phyloP scores from a whole-genome alignment of 1,140 invertebrate species.

The Formica selysi region DNA sequence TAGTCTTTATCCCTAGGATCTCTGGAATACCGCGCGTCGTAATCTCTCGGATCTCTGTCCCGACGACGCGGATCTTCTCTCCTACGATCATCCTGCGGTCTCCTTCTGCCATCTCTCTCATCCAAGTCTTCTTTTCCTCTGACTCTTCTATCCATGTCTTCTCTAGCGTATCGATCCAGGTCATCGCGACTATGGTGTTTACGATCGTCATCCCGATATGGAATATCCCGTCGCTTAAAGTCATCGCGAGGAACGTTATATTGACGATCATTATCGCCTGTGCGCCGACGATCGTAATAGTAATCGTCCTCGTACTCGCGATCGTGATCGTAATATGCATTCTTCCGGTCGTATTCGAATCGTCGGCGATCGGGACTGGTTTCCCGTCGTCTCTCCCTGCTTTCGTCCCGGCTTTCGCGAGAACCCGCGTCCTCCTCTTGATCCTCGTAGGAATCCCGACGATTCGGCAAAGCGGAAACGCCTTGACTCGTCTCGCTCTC shows the following conservation, averaged over 20 bases:
- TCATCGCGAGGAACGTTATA: slow-evolving; percentile 82
- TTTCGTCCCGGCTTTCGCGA: slow-evolving; percentile 82
- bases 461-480: slow-evolving; percentile 76
- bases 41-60: slow-evolving; percentile 79
- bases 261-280: slow-evolving; percentile 82
- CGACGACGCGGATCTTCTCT: slow-evolving; percentile 77
- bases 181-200: slow-evolving; percentile 82
- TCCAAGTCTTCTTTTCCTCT: slow-evolving; percentile 83
- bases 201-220: slow-evolving; percentile 82
- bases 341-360: slow-evolving; percentile 82
- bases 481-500: slow-evolving; percentile 75
- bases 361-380: slow-evolving; percentile 80
- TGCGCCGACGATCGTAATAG: slow-evolving; percentile 85
- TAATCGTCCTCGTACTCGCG: slow-evolving; percentile 85
- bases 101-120: slow-evolving; percentile 82
- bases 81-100: slow-evolving; percentile 78
- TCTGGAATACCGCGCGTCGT: slow-evolving; percentile 79
- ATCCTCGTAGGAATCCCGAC: slow-evolving; percentile 83
- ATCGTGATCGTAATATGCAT: slow-evolving; percentile 81
- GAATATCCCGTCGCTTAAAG: slow-evolving; percentile 80
- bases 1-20: slow-evolving; percentile 81
- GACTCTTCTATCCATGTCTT: slow-evolving; percentile 80
- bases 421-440: slow-evolving; percentile 84
- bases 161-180: slow-evolving; percentile 78
- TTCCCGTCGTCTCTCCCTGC: slow-evolving; percentile 83